Evolutionary conservation across 2,113 vertebrate genomes (phyloP), one percentile per base, ranked within the genome.

Genomic region (Leucopternis melanops): DNA sequence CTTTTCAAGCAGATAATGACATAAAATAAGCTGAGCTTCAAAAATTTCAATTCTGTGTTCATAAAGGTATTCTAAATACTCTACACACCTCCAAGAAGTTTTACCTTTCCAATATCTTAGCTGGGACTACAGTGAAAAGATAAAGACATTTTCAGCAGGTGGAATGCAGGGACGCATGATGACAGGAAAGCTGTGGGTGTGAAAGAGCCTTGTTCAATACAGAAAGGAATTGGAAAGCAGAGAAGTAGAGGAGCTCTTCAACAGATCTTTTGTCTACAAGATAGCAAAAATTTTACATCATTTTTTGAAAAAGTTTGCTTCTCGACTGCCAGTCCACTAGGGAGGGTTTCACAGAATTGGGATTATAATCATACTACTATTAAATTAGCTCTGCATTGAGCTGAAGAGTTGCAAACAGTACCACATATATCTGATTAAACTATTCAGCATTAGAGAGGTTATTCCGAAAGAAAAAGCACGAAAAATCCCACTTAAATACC

Each of bases 131-230:
- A 29, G 18, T 7, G 34, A 59, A 50, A 34, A 36, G 16, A 40
- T 13, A 31, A 70, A 83, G 86, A 38, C 3, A 6, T 54, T 70
- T 81, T 31, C 52, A 81, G 63, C 26, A 34, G 36, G 63, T 40
- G 11, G 40, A 73, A 63, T 5, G 38, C 15, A n/a, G 1, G 50
- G 66, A 44, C 3, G 0, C 2, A 20, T 1, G 2, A 8, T 3
- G 54, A 38, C 26, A 55, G 44, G 55, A 52, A 74, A 90, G 21
- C 25, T 12, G 7, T 1, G 14, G 23, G 34, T 58, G n/a, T 17
- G 42, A 21, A 84, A 78, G 5, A 73, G 10, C 6, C 20, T 10
- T 16, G 12, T 8, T 79, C 23, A 36, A 31, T 1, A 34, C 27
- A 19, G 42, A 80, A 72, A 71, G 62, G 62, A 84, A 59, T 0